phyloP scores from a whole-genome alignment of 2,888 invertebrate species.

The Globia sparganii region DNA sequence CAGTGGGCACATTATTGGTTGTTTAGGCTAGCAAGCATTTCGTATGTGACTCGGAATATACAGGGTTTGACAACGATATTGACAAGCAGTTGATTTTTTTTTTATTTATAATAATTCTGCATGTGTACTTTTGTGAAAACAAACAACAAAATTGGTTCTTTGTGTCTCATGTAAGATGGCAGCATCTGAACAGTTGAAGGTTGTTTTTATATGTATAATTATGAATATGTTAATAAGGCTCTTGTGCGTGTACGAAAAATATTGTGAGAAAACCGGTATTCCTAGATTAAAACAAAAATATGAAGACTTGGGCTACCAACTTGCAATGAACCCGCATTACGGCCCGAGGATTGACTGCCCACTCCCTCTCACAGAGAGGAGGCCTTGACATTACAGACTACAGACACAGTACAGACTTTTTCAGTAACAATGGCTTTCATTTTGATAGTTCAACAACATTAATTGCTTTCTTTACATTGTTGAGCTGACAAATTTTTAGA shows the following conservation, averaged over 20 bases:
- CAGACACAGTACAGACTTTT: too few relatives aligned
- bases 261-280: background rate
- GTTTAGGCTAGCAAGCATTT: too few relatives aligned
- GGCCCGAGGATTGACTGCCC: background rate
- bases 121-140: background rate
- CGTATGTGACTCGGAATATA: background rate
- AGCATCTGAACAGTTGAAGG: background rate
- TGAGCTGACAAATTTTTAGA: background rate
- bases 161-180: background rate
- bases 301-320: background rate
- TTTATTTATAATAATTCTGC: background rate
- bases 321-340: background rate
- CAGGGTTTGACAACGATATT: too few relatives aligned
- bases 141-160: background rate
- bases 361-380: background rate
- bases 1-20: background rate
- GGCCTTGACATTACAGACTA: too few relatives aligned
- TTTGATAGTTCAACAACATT: background rate
- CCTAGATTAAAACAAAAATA: background rate
- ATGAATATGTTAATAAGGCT: background rate
- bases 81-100: too few relatives aligned
- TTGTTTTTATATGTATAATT: background rate
- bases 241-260: background rate
- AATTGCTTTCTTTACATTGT: background rate
- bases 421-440: background rate